Base-by-base conservation (phyloP, 2,888 invertebrate genomes). In the Drosophila meridiana region DNA sequence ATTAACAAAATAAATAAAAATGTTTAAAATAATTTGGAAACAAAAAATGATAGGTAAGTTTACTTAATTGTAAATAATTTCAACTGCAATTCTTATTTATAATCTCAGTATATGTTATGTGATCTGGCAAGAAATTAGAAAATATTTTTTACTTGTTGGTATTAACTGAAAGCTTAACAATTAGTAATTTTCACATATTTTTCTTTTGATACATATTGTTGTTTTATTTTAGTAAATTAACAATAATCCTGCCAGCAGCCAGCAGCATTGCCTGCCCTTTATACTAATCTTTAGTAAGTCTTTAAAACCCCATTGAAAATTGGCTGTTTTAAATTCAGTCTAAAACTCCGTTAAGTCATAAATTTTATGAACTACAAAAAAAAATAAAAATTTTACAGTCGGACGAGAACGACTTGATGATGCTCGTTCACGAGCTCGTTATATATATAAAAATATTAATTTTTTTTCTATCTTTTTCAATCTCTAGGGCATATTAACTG, bases 281-380 rank as follows among this genome's bases (percentile, higher is more conserved):
- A 28, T 5, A 6, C 26, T 32, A 34, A 34, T 11, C 11, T 20
- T 52, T 34, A 11, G 11, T 11, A 13, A 20, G 20, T 53, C 26
- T 38, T 28, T 53, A 13, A 53, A 4, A 9, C 26, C 7, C 32
- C 34, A 53, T 26, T 53, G 28, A 26, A 53, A 52, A 28, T 36
- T 14, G 20, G 2, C 30, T 32, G 9, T 36, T 3, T 57, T 32
- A 3, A 55, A 47, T 30, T 40, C 11, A 40, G 28, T 43, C 36
- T 61, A 36, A 34, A 11, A 11, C 36, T 36, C 28, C 40, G 36
- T 57, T 47, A n/a, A n/a, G n/a, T 34, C 42, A 59, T 73, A 48
- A 65, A 72, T 43, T 52, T 20, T 40, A 34, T 36, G 26, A 28
- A 43, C 14, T 48, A 36, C 30, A n/a, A 34, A 20, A 1, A 52